Base-by-base conservation (phyloP, 2,113 vertebrate genomes). In the Regulus satrapa region DNA sequence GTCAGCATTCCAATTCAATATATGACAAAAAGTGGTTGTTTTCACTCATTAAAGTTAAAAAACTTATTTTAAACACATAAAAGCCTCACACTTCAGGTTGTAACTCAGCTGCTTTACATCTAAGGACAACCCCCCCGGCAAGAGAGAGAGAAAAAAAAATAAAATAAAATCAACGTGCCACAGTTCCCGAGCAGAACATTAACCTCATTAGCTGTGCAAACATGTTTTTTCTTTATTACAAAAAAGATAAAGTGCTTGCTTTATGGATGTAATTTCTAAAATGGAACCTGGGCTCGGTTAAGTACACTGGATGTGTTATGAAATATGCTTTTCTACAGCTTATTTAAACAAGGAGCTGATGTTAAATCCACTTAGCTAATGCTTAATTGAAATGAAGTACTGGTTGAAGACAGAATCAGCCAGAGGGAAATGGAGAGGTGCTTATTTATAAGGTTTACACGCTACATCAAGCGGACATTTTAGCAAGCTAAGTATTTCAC, bases 281-380 rank as follows among this genome's bases (percentile, higher is more conserved):
- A 97, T 83, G 61, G 95, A 78, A 94, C 71, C 91, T 81, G 61
- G 66, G 94, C 74, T 75, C 87, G 48, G 67, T 73, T 88, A 90
- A 94, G 95, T 88, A 88, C 83, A 92, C 43, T 69, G 79, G 61
- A 86, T 80, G 79, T 73, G 46, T 95, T 89, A 94, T 40, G 40
- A 96, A 97, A 94, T 85, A 92, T 66, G 73, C n/a, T 85, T 74
- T 80, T 85, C 72, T 54, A 63, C 41, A 82, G 88, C 95, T 96
- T 97, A 86, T 86, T 97, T 86, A 97, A 94, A 97, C 93, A 97
- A 85, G 95, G 68, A 88, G 85, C 68, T 80, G 96, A 67, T 96
- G 71, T 83, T 72, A 96, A 58, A 94, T 36, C 79, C 88, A 96
- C 80, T 96, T 96, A 97, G 88, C 76, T 92, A 95, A 56, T 81